Evolutionary conservation across 1,140 invertebrate species (phyloP).

Genomic region (Campodea augens): DNA sequence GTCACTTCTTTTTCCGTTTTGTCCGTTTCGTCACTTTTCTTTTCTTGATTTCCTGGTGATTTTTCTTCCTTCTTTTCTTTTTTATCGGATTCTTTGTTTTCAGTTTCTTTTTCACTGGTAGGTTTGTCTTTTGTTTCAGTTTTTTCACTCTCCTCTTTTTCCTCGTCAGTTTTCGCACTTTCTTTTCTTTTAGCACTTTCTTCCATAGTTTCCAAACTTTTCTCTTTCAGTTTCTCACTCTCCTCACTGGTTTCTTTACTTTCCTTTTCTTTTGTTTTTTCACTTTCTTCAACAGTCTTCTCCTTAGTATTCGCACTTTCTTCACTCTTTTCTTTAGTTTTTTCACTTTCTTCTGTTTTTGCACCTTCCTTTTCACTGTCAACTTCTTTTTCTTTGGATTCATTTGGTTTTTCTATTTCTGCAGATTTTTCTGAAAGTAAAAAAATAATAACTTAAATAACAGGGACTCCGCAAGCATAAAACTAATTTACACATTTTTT

Average conservation of each 20-base stretch:
- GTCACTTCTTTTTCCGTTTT: constrained; percentile 16
- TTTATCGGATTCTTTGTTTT: constrained; percentile 6
- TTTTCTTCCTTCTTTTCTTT: constrained; percentile 10
- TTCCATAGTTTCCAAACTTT: constrained; percentile 22
- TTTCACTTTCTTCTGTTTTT: no score
- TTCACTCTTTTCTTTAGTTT: constrained; percentile 58
- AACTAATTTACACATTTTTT: no score
- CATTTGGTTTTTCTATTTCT: no score
- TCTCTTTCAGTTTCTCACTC: constrained; percentile 22
- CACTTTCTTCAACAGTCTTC: constrained; percentile 17
- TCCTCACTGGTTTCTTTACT: constrained; percentile 19
- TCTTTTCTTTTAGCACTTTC: not conserved
- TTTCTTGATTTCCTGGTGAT: no score
- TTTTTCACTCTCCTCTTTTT: constrained; percentile 11
- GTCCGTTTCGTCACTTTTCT: constrained; percentile 12
- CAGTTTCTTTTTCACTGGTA: constrained; percentile 6
- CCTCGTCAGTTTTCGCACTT: constrained; percentile 1
- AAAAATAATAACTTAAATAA: no score
- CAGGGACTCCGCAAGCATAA: no score
- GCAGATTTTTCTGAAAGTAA: no score
- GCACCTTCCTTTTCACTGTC: no score
- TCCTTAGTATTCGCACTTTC: constrained; percentile 68
- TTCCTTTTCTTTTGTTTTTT: not conserved
- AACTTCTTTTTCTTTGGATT: no score
- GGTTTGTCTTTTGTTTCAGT: not conserved